Conservation (phyloP, 2,888 invertebrate genomes). For the Byasa hedistus region DNA sequence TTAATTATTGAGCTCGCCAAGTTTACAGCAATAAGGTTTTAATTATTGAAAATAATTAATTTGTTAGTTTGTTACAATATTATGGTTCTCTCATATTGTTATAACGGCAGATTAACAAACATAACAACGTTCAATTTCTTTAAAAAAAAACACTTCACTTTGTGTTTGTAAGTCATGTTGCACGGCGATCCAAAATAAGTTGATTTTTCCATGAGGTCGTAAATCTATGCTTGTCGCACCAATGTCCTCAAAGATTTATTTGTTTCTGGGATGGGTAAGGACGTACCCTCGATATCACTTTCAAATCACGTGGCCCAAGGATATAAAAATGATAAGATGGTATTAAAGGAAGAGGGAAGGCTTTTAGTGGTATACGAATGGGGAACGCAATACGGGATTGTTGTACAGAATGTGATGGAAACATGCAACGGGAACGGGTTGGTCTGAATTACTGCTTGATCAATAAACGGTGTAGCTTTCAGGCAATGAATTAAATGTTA, state of each 20-base stretch:
- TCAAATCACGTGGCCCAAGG: constrained; percentile 54
- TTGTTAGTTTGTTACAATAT: too few species aligned
- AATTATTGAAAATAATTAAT: too few species aligned
- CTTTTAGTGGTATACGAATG: constrained; percentile 48
- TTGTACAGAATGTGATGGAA: constrained; percentile 50
- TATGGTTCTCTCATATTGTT: too few species aligned
- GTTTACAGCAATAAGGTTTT: too few species aligned
- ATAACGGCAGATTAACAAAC: too few species aligned
- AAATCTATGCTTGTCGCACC: constrained; percentile 32
- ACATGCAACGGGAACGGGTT: constrained; percentile 53
- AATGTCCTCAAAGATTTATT: constrained; percentile 47
- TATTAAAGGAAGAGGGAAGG: constrained; percentile 54
- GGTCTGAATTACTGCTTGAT: constrained; percentile 34
- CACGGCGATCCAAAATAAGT: constrained; percentile 18
- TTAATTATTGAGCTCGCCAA: too few species aligned
- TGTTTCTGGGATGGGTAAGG: constrained; percentile 54
- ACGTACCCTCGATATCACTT: constrained; percentile 58
- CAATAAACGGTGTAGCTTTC: constrained; percentile 34
- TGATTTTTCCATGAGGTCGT: constrained; percentile 18
- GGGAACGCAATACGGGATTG: constrained; percentile 31
- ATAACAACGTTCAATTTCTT: too few species aligned
- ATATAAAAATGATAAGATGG: constrained; percentile 73
- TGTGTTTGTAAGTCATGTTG: neutral
- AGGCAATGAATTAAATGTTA: too few species aligned
- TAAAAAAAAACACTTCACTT: too few species aligned